A percentile compares a stretch with the other conserved stretches of the same genome.
phyloP scores from a whole-genome alignment of 2,888 invertebrate genomes.

The Ptychoptera albimana region DNA sequence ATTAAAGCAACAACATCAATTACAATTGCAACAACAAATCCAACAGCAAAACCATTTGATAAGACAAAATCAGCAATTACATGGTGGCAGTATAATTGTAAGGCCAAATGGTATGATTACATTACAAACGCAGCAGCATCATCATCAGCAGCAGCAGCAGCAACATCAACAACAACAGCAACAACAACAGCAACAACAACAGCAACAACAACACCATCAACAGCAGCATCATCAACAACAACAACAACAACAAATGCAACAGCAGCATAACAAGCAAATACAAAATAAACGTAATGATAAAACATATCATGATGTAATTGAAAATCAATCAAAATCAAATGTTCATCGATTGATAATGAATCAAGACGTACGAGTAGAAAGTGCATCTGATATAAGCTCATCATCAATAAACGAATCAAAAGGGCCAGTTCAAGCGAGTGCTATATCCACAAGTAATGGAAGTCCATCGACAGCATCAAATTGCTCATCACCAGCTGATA shows the following conservation, averaged over 20 bases:
- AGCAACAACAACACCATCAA: slow-evolving; percentile 22
- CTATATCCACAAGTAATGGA: slow-evolving; percentile 69
- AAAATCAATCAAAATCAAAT: too few species aligned
- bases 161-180: slow-evolving; percentile 1
- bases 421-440: slow-evolving; percentile 67
- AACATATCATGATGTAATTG: too few species aligned
- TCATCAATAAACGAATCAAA: slow-evolving; percentile 35
- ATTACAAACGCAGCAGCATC: background rate
- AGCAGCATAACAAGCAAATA: slow-evolving; percentile 22
- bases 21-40: slow-evolving; percentile 18
- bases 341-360: too few species aligned
- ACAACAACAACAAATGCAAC: background rate
- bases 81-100: slow-evolving; percentile 5
- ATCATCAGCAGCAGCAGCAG: slow-evolving; percentile 7
- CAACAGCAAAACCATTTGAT: slow-evolving; percentile 19
- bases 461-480: slow-evolving; percentile 43
- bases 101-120: background rate
- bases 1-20: slow-evolving; percentile 17
- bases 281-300: too few species aligned
- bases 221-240: slow-evolving; percentile 18
- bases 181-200: slow-evolving; percentile 20
- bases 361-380: slow-evolving; percentile 43
- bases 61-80: slow-evolving; percentile 15
- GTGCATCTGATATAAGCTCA: slow-evolving; percentile 30
- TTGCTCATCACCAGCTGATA: slow-evolving; percentile 41